Evolutionary conservation across 92 coral and sea anemone species (phyloP).

Genomic region (Isaurus tuberculatus): DNA sequence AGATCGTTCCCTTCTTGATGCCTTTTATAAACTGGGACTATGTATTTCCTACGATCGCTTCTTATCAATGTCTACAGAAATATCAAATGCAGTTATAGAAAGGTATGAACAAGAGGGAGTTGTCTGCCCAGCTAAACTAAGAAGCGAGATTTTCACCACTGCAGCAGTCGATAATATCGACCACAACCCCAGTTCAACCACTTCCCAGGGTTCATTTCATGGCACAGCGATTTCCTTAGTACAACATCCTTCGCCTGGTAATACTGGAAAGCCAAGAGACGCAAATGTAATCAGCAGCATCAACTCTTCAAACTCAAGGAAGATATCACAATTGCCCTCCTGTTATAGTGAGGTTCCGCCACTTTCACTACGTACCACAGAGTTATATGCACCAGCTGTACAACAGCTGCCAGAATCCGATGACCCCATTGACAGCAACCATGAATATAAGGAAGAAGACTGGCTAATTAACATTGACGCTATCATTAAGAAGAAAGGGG

Average conservation of each 20-base stretch:
- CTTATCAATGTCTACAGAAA: slow-evolving; percentile 57
- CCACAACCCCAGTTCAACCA: slow-evolving; percentile 62
- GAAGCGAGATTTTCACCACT: slow-evolving; percentile 45
- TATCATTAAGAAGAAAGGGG: slow-evolving; percentile 14
- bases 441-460: slow-evolving; percentile 12
- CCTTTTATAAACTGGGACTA: slow-evolving; percentile 46
- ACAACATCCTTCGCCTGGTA: slow-evolving; percentile 54
- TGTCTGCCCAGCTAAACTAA: slow-evolving; percentile 56
- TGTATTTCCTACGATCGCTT: slow-evolving; percentile 54
- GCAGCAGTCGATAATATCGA: slow-evolving; percentile 58
- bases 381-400: slow-evolving; percentile 21
- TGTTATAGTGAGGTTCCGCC: slow-evolving; percentile 44
- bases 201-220: slow-evolving; percentile 28
- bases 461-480: slow-evolving; percentile 6
- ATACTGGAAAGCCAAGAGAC: slow-evolving; percentile 39
- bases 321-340: slow-evolving; percentile 26
- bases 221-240: slow-evolving; percentile 54
- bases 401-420: slow-evolving; percentile 21
- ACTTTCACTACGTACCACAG: neutral
- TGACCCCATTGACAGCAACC: slow-evolving; percentile 24
- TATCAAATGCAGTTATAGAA: slow-evolving; percentile 36
- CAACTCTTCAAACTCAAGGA: slow-evolving; percentile 28
- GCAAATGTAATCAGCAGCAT: slow-evolving; percentile 22
- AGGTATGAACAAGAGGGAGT: slow-evolving; percentile 41
- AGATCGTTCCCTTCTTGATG: slow-evolving; percentile 37